Evolutionary conservation across 2,797 vertebrate species (phyloP).

Genomic region (Dallia pectoralis): DNA sequence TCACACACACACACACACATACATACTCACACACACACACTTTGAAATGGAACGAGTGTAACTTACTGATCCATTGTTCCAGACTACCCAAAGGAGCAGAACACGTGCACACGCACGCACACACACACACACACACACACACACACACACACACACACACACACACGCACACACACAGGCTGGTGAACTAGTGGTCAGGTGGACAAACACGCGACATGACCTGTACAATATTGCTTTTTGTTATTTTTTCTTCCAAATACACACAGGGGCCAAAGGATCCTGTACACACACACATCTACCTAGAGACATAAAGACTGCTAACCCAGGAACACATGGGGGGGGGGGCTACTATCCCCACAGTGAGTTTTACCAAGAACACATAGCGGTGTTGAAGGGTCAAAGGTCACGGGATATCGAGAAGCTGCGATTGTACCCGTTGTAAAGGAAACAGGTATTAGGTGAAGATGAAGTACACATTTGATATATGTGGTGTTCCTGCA

Average conservation of each 20-base stretch:
- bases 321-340: conserved; percentile 47
- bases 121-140: conserved; percentile 14
- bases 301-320: conserved; percentile 67
- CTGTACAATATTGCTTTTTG: conserved; percentile 79
- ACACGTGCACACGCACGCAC: conserved; percentile 24
- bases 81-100: conserved; percentile 27
- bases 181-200: conserved; percentile 79
- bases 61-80: conserved; percentile 65
- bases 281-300: conserved; percentile 52
- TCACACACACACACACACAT: background rate
- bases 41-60: conserved; percentile 66
- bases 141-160: conserved; percentile 10
- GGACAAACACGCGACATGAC: conserved; percentile 58
- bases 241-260: conserved; percentile 41
- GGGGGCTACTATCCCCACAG: conserved; percentile 55
- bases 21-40: background rate
- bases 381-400: conserved; percentile 33
- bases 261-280: conserved; percentile 45
- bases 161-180: conserved; percentile 56
- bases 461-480: conserved; percentile 18
- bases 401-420: conserved; percentile 36
- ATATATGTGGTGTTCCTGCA: conserved; percentile 32
- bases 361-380: conserved; percentile 48
- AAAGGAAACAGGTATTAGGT: conserved; percentile 44
- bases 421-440: no score